Evolutionary conservation across 2,797 vertebrate genomes (phyloP), one percentile per base, ranked within the genome.

Genomic region (Buphagus erythrorhynchus): DNA sequence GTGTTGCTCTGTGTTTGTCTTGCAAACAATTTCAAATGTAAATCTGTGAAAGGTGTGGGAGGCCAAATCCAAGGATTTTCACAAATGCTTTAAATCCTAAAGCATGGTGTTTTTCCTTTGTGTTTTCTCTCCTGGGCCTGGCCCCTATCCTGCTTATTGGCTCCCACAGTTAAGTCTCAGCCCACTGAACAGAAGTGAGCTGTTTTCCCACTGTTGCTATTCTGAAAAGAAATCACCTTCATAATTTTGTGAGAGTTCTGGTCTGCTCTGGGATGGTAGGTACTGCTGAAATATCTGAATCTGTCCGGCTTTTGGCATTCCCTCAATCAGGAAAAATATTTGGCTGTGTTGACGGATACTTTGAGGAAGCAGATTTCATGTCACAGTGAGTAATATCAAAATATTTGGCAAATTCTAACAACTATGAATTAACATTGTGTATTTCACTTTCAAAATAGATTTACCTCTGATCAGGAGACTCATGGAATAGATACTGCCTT

Each of bases 401-500:
- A 77, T 38, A 76, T 24, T 78, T 25, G n/a, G 18, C 17, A 40
- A 58, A 26, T 88, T 84, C 54, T 74, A 28, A 18, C 1, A 3
- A n/a, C n/a, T 43, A 3, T 81, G 69, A 91, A 61, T 68, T 95
- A 92, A 91, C 13, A 19, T 17, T 57, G 6, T 5, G 0, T 69
- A 42, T 93, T 82, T 90, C 8, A 9, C 49, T 91, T 96, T 86
- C 69, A 87, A 84, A 69, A 42, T 36, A 97, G 96, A 76, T 97
- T 98, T 87, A 94, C 95, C 24, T 92, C 93, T 14, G 94, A 97
- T 91, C 72, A 72, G 49, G 66, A 94, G 90, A 93, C 95, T 87
- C 97, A 94, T 80, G 95, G 85, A 84, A 93, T 96, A 85, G 95
- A 97, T 43, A 96, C 78, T 42, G 94, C 95, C 63, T 98, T 97